Evolutionary conservation across 2,888 invertebrate species (phyloP), one percentile per base, ranked within the genome.

Genomic region (Watsonalla binaria): DNA sequence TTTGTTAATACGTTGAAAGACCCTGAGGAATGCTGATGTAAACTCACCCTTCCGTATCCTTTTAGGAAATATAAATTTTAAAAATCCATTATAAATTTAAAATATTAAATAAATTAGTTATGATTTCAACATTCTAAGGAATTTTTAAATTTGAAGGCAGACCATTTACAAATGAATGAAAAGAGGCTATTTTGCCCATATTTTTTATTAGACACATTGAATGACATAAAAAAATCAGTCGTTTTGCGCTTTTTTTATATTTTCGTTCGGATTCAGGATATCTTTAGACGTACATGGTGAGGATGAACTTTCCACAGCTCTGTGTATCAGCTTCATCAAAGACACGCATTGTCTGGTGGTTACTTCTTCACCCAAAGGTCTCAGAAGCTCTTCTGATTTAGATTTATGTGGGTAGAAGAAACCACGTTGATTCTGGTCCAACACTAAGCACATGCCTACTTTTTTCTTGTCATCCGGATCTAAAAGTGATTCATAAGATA

Each of bases 1-100:
- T 58, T 51, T 14, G 33, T 52, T 52, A 52, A 58, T 63, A 47
- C 24, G 14, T 45, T 13, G 14, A 6, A 2, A 14, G 14, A 14
- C 24, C 24, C 11, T 24, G 6, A 8, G 7, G 8, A 15, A 24
- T 24, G 9, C 46, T 24, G 60, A 59, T 54, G 51, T 58, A 51
- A 52, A 62, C 55, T 61, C 65, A 69, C 65, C 65, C 63, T 69
- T 68, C 62, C 61, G 66, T 47, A 11, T 42, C 9, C 5, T 11
- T 24, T 24, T 24, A 24, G 24, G n/a, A n/a, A n/a, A n/a, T n/a
- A n/a, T n/a, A n/a, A n/a, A n/a, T n/a, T n/a, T n/a, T n/a, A n/a
- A n/a, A n/a, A n/a, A n/a, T n/a, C n/a, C n/a, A 24, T 24, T 2
- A 24, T 24, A 24, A 24, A 24, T 24, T 24, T 24, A 1, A 24